Percentiles rank a stretch among this genome's conserved stretches.
Conservation (phyloP, 2,113 vertebrate species). For the Phylloscopus trochiloides region DNA sequence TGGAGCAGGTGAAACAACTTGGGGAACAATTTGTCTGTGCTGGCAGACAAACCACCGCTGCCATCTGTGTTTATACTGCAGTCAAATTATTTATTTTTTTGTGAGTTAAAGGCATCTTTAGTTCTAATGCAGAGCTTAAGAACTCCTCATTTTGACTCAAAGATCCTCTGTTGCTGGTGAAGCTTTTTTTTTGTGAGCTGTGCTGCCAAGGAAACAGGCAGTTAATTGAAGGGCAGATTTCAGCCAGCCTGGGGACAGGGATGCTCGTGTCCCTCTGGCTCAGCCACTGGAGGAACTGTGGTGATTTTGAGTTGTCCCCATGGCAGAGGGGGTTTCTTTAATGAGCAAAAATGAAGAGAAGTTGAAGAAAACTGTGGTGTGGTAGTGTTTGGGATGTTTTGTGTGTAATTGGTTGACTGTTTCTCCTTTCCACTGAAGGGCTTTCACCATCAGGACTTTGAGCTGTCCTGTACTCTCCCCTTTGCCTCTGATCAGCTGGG, state of each 20-base stretch:
- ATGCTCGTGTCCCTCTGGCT: not conserved
- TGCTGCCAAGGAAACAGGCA: not conserved
- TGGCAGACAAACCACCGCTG: not conserved
- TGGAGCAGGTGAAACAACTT: not conserved
- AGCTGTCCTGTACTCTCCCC: not conserved
- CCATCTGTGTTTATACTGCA: not conserved
- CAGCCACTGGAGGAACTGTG: not conserved
- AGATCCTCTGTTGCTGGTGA: not conserved
- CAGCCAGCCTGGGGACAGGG: not conserved
- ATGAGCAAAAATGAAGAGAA: not conserved
- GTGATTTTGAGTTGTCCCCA: not conserved
- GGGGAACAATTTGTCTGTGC: not conserved
- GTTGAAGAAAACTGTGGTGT: not conserved
- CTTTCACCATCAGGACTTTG: not conserved
- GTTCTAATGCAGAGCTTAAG: not conserved
- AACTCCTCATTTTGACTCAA: not conserved
- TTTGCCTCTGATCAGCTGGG: not conserved
- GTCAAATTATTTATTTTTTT: not conserved
- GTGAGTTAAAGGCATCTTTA: not conserved
- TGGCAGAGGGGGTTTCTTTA: not conserved
- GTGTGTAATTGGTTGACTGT: not conserved
- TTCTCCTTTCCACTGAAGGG: not conserved
- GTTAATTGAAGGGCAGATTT: not conserved
- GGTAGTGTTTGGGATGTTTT: not conserved
- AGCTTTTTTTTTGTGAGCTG: not conserved